Base-by-base conservation (phyloP, 2,888 invertebrate species). In the Octonoba sinensis region DNA sequence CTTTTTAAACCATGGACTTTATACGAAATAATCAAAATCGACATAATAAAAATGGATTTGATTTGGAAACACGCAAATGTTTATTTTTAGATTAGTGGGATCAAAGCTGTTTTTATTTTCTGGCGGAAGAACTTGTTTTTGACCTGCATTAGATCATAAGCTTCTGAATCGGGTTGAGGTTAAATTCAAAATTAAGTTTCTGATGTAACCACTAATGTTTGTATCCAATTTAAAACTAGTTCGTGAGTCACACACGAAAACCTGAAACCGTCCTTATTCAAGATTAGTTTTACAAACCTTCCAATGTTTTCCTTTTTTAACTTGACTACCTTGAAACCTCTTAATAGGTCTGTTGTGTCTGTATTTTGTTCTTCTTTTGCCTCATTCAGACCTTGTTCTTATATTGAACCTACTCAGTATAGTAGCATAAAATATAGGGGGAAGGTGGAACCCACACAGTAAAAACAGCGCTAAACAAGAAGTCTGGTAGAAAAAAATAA, bases 371-470 rank as follows among this genome's bases (percentile, higher is more conserved):
- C 3, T 24, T 36, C 36, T 36, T 36, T 11, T 36, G 36, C 36
- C 6, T 36, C 36, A 36, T 36, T 36, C 11, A 36, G 36, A 36
- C 36, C 36, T 36, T 36, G 36, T 36, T 36, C 36, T 8, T 36
- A 11, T 27, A 16, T 24, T 27, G 15, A n/a, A 16, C 27, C 54
- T n/a, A 22, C 22, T 12, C 16, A 18, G 20, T 15, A 18, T 2
- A 44, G 8, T 16, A 54, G 36, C 22, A 54, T 24, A 49, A 15
- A 18, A 49, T 18, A 27, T 64, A 15, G 18, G 16, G 8, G 18
- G 24, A 15, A 62, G 54, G 64, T 54, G 44, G 54, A 64, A 44
- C 72, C 49, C 22, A 46, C 47, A 18, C 51, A 62, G 57, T 15
- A 18, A 15, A 64, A 22, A 46, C 54, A 56, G 51, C 24, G 44